Evolutionary conservation across 2,888 invertebrate genomes (phyloP), one percentile per base, ranked within the genome.

Genomic region (Globia sparganii): DNA sequence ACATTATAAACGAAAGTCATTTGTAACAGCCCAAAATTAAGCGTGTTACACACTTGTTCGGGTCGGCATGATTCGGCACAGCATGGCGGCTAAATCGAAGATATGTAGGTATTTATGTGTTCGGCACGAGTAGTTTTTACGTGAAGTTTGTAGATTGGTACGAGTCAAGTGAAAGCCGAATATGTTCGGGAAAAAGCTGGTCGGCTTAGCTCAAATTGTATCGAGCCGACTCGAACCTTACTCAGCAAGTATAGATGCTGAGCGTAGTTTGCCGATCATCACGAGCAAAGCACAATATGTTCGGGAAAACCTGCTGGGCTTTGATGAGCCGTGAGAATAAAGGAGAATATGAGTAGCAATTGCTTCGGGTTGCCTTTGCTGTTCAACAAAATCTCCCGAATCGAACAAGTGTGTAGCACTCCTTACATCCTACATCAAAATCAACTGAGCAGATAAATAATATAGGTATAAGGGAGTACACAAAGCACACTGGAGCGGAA

Each of bases 371-470:
- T 3, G 18, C 25, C 13, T 67, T 58, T 56, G 56, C 18, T 34
- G 5, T 31, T 8, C 5, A 67, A 18, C 3, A 67, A n/a, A 34
- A n/a, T 31, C 15, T 18, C 2, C 8, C 9, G 15, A 53, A 25
- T 31, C 59, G 31, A 34, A 25, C 31, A n/a, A 67, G 31, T 67
- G 15, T 67, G 25, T 25, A 67, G 15, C 31, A 25, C 5, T 9
- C 21, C 25, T 53, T 25, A 67, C 15, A 34, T 43, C 11, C 18
- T 40, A 37, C 37, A 75, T 61, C n/a, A 69, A 69, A 77, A 83
- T 83, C 83, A 77, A 79, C 58, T 59, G 49, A 59, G 65, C 58
- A 59, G 56, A 77, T 78, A 83, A 80, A 77, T 66, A 56, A 74
- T 49, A 37, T 83, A 83, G 46, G 2, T 46, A 46, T 66, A 77